These are phyloP conservation scores for Phylloscopus collybita DNA, from an alignment of 2,797 vertebrate species.

Conservation along the genomic window DNA sequence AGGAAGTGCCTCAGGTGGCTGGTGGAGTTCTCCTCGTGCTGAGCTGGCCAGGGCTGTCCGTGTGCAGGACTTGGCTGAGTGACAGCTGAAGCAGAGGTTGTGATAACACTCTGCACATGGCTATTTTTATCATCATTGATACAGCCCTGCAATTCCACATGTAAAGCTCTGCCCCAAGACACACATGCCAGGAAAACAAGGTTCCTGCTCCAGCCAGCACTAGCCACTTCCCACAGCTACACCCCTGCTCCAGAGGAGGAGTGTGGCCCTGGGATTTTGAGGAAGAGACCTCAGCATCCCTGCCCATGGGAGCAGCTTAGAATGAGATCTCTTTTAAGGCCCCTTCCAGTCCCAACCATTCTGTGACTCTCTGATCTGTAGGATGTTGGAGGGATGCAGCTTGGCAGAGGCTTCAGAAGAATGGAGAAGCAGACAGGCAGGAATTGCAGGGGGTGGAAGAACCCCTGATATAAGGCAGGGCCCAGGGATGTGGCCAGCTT, in stretches of 20 bases:
- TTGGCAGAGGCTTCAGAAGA: neutral
- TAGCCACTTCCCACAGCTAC: neutral
- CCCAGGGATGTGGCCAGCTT: neutral
- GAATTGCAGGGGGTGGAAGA: neutral
- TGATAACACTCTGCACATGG: constrained; percentile 30
- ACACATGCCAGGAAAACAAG: neutral
- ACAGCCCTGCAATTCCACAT: neutral
- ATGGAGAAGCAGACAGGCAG: neutral
- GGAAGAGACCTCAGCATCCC: neutral
- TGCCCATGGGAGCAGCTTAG: neutral
- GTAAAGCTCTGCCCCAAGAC: neutral
- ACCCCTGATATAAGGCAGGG: neutral
- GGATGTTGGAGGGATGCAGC: neutral
- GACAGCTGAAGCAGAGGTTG: constrained; percentile 35
- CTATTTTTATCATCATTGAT: constrained; percentile 48
- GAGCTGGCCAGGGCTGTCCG: neutral
- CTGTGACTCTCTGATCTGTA: neutral
- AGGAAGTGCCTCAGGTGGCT: neutral
- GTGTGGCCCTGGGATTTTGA: neutral
- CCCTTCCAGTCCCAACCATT: neutral
- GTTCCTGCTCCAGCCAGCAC: neutral
- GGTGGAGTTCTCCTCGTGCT: neutral
- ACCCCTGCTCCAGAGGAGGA: neutral
- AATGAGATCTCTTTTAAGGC: neutral
- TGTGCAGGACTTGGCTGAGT: constrained; percentile 3